Percentiles rank a stretch among this genome's conserved stretches.
phyloP scores from a whole-genome alignment of 1,140 invertebrate species.

The Hylaeus anthracinus region DNA sequence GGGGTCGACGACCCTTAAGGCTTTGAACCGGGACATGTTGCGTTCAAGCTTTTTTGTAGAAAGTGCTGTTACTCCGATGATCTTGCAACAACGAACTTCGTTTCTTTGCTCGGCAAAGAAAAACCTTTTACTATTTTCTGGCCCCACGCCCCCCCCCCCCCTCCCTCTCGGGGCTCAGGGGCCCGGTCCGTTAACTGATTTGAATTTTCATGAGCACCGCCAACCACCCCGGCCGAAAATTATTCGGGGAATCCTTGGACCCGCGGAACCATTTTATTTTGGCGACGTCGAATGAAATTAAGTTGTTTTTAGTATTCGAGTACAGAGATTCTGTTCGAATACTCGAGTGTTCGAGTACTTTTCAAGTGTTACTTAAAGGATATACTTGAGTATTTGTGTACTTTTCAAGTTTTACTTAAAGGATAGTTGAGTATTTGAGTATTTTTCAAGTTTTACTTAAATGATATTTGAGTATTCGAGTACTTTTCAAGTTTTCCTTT shows the following conservation, averaged over 20 bases:
- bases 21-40: slow-evolving; percentile 66
- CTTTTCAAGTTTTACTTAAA: too few species aligned
- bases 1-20: slow-evolving; percentile 59
- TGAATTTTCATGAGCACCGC: slow-evolving; percentile 7
- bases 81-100: slow-evolving; percentile 31
- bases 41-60: slow-evolving; percentile 63
- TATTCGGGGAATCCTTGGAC: not conserved
- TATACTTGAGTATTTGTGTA: too few species aligned
- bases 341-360: too few species aligned
- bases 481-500: too few species aligned
- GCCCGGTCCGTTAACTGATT: slow-evolving; percentile 16
- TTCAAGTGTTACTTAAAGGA: too few species aligned
- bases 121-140: slow-evolving; percentile 4
- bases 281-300: too few species aligned
- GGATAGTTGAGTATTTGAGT: too few species aligned
- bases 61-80: slow-evolving; percentile 55
- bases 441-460: too few species aligned
- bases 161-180: not conserved
- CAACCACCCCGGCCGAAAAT: not conserved
- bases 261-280: too few species aligned
- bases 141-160: not conserved
- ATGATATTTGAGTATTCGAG: too few species aligned
- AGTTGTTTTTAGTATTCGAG: too few species aligned
- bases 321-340: too few species aligned
- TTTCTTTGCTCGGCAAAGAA: not conserved